phyloP scores from a whole-genome alignment of 2,888 invertebrate species.

The Ariolimax columbianus region DNA sequence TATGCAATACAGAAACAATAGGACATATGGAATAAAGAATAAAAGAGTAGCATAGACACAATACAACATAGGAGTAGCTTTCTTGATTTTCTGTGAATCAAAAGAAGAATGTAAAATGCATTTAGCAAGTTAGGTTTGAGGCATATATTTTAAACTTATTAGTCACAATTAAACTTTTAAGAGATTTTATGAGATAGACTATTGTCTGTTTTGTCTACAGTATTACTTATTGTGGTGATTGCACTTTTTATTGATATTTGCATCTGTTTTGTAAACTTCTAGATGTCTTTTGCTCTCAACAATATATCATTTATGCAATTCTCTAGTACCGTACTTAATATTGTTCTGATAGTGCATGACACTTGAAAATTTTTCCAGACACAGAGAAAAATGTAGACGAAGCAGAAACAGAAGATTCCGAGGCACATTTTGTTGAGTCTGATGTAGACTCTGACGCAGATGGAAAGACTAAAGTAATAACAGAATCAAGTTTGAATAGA shows the following conservation, averaged over 20 bases:
- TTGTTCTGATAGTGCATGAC: constrained; percentile 27
- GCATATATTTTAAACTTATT: neutral
- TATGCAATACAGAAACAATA: too few species aligned
- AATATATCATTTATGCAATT: neutral
- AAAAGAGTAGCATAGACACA: too few species aligned
- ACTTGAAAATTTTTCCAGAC: constrained; percentile 22
- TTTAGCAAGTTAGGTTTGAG: too few species aligned
- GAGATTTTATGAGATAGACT: neutral
- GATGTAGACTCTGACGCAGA: neutral
- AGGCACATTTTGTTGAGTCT: neutral
- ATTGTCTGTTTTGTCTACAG: neutral
- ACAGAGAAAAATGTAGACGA: constrained; percentile 24
- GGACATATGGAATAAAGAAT: too few species aligned
- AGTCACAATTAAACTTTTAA: neutral
- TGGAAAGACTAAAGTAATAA: neutral
- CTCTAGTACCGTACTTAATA: neutral
- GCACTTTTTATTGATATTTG: neutral
- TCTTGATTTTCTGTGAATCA: too few species aligned
- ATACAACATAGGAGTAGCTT: too few species aligned
- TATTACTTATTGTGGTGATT: neutral
- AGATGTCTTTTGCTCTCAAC: neutral
- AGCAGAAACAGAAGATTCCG: neutral
- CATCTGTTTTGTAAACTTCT: neutral
- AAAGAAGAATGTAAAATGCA: too few species aligned
- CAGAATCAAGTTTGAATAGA: constrained; percentile 1